Evolutionary conservation across 2,797 vertebrate genomes (phyloP).

Genomic region (Luscinia megarhynchos): DNA sequence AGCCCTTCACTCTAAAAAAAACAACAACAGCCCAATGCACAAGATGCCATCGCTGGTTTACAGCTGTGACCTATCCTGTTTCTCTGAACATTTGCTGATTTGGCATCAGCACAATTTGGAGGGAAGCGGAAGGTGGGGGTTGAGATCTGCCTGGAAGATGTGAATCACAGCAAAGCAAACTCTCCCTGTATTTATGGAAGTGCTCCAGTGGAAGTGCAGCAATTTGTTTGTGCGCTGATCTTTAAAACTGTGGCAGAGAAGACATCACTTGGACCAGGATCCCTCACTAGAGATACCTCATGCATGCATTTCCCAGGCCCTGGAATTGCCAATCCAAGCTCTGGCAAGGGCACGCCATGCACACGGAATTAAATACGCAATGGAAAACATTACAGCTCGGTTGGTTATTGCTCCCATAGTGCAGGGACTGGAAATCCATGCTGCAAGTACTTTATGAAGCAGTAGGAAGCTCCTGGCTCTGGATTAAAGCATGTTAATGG

Average conservation of each 20-base stretch:
- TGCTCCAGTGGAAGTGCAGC: background rate
- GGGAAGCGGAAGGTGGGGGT: background rate
- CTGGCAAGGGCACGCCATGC: background rate
- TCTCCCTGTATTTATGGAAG: background rate
- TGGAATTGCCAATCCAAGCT: background rate
- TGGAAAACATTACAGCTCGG: constrained; percentile 38
- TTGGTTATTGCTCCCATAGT: constrained; percentile 29
- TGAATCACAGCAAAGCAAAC: background rate
- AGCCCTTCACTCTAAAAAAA: background rate
- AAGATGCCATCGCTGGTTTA: background rate
- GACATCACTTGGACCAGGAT: background rate
- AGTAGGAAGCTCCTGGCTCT: background rate
- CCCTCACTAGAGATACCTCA: background rate
- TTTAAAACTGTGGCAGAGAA: background rate
- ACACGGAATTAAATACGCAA: constrained; percentile 14
- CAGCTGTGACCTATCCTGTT: constrained; percentile 60
- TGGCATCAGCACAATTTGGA: background rate
- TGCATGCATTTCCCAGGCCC: background rate
- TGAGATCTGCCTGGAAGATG: constrained; percentile 1
- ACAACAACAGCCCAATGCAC: background rate
- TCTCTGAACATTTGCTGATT: constrained; percentile 54
- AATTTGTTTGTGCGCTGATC: background rate
- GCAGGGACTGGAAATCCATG: background rate
- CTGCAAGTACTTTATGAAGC: background rate
- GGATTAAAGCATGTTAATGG: background rate